Percentiles rank a stretch among this genome's conserved stretches.
phyloP scores from a whole-genome alignment of 2,797 vertebrate genomes.

The Falco cherrug region DNA sequence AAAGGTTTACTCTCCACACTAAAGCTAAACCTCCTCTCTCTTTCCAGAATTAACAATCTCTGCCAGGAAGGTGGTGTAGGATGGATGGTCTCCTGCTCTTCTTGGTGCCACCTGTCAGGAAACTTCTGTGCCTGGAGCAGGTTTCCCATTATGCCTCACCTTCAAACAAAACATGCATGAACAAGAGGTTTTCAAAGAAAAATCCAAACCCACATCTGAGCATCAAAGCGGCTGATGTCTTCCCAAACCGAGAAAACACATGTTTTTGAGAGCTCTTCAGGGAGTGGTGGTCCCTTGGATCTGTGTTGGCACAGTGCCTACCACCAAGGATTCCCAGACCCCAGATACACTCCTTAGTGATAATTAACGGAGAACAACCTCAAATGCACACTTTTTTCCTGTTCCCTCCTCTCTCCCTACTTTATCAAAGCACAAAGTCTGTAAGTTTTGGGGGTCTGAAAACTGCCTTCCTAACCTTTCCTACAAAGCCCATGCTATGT shows the following conservation, averaged over 20 bases:
- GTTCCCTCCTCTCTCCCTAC: background rate
- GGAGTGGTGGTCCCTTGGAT: background rate
- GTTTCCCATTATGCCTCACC: rapidly evolving
- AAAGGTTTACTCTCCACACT: background rate
- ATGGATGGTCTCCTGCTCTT: background rate
- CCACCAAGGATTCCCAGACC: background rate
- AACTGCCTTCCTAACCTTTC: background rate
- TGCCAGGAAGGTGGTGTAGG: rapidly evolving
- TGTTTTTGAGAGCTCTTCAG: background rate
- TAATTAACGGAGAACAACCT: background rate
- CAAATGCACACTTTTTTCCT: background rate
- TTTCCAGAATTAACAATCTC: background rate
- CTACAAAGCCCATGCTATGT: rapidly evolving
- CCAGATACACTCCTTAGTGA: background rate
- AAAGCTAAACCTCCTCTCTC: background rate
- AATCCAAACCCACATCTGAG: background rate
- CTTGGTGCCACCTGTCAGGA: rapidly evolving
- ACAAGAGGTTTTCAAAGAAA: background rate
- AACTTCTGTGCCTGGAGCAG: background rate
- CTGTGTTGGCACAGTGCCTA: background rate
- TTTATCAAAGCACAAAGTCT: background rate
- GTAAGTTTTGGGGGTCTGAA: background rate
- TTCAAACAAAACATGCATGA: background rate
- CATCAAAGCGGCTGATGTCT: background rate
- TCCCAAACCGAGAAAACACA: background rate